A percentile compares a stretch with the other conserved stretches of the same genome.
phyloP scores from a whole-genome alignment of 2,113 vertebrate species.

The Xiphophorus hellerii region DNA sequence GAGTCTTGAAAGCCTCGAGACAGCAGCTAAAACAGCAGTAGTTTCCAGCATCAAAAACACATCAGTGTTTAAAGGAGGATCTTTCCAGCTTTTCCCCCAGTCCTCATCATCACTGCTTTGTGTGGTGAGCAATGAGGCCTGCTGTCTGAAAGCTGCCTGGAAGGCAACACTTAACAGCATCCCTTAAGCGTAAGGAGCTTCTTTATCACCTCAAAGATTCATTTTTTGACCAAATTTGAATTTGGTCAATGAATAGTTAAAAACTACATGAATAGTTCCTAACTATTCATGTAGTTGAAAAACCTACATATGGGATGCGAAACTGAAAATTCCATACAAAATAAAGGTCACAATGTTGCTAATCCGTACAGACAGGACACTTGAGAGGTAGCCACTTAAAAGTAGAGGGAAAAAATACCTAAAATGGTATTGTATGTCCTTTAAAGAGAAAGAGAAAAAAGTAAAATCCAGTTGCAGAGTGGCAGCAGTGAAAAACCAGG shows the following conservation, averaged over 20 bases:
- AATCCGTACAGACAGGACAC: constrained; percentile 34
- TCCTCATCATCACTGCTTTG: constrained; percentile 24
- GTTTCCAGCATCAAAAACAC: constrained; percentile 21
- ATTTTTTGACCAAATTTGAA: background rate
- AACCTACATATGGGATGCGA: background rate
- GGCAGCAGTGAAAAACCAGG: constrained; percentile 23
- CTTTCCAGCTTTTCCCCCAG: background rate
- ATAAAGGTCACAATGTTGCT: constrained; percentile 11
- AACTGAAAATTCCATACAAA: constrained; percentile 2
- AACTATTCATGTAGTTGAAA: too few relatives aligned
- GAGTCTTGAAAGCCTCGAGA: constrained; percentile 7
- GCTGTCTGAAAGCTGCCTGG: constrained; percentile 4
- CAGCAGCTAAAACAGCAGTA: constrained; percentile 25
- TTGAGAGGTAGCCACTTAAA: constrained; percentile 35
- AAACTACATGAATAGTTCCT: too few relatives aligned
- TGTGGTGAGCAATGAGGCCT: constrained; percentile 5
- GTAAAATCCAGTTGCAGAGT: constrained; percentile 18
- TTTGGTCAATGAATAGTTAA: too few relatives aligned
- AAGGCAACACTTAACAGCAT: constrained; percentile 3
- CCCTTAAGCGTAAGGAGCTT: background rate
- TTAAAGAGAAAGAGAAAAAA: constrained; percentile 24
- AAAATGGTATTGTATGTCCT: constrained; percentile 17
- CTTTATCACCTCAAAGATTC: background rate
- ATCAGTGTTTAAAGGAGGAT: constrained; percentile 37
- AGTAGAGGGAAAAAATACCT: background rate